These are phyloP conservation scores for Ochotona curzoniae DNA, from an alignment of 2,113 vertebrate genomes.

Conservation along the genomic window DNA sequence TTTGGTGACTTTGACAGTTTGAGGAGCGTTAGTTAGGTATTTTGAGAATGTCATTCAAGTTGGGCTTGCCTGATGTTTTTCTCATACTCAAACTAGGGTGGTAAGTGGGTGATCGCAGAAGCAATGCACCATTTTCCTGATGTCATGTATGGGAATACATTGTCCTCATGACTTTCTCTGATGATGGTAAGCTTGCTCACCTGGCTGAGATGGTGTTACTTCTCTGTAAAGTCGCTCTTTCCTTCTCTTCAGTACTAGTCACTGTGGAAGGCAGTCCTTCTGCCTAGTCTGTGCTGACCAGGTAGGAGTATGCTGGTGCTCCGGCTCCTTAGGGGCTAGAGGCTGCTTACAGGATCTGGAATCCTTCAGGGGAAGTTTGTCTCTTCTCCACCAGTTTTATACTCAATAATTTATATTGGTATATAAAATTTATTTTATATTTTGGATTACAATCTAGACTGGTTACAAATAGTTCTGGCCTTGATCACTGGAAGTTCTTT, in stretches of 20 bases:
- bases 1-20: slow-evolving; percentile 18
- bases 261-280: background rate
- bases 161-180: background rate
- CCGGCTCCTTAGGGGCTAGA: background rate
- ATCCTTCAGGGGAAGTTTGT: background rate
- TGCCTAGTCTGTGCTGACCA: background rate
- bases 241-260: no score
- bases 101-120: background rate
- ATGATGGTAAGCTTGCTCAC: background rate
- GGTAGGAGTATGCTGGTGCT: background rate
- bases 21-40: background rate
- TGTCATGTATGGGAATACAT: background rate
- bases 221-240: background rate
- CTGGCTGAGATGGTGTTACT: background rate
- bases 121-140: background rate
- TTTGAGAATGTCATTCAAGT: background rate
- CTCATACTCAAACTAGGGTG: background rate
- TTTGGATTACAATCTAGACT: background rate
- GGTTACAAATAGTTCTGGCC: background rate
- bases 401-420: background rate
- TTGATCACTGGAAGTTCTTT: background rate
- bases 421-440: background rate
- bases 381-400: background rate
- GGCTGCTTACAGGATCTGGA: background rate
- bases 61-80: background rate